These are phyloP conservation scores for Pogonognathellus flavescens DNA, from an alignment of 1,140 invertebrate genomes.

Conservation along the genomic window DNA sequence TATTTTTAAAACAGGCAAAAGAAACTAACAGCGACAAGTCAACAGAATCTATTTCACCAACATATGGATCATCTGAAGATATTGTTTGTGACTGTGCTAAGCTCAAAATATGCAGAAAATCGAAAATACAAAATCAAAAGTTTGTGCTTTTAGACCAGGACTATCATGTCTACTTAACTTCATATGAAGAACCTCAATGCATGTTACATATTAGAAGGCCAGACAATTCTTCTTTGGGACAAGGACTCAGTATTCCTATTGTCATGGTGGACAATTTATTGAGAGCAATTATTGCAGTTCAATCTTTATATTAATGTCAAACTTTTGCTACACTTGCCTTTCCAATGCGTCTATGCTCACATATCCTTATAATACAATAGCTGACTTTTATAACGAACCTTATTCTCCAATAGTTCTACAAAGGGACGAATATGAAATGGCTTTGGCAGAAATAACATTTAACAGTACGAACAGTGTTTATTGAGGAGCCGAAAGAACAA, in stretches of 20 bases:
- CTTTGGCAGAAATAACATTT: neutral
- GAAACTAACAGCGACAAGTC: neutral
- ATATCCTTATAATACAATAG: neutral
- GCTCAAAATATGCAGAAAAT: too few species aligned
- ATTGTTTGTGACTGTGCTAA: too few species aligned
- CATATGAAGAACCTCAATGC: neutral
- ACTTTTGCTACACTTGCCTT: neutral
- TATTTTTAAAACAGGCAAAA: neutral
- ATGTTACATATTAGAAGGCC: neutral
- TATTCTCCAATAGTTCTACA: neutral
- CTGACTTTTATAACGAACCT: neutral
- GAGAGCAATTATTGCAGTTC: neutral
- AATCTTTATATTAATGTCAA: neutral
- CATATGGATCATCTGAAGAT: too few species aligned
- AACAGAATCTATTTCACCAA: too few species aligned
- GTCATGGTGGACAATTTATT: neutral
- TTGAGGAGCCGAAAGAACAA: neutral
- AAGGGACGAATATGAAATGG: constrained; percentile 3
- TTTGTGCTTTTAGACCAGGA: too few species aligned
- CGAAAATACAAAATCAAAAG: constrained; percentile 12
- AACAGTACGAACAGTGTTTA: neutral
- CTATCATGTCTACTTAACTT: neutral
- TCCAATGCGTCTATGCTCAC: neutral
- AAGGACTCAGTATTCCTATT: neutral
- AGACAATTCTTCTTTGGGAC: neutral